phyloP scores from a whole-genome alignment of 2,113 vertebrate species.

The Geothlypis trichas region DNA sequence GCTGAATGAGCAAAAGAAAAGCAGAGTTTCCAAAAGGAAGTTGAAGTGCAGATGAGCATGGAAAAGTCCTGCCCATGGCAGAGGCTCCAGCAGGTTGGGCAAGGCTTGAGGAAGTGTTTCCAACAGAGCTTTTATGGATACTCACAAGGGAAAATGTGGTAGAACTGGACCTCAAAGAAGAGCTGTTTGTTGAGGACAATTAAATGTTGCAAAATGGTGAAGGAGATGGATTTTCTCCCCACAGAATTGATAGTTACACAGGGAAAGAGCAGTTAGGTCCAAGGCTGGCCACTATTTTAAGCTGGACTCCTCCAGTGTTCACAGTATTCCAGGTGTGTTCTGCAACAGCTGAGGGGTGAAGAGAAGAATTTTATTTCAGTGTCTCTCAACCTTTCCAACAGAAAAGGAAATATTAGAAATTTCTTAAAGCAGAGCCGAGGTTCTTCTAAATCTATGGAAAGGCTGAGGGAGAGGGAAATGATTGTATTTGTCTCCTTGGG shows the following conservation, averaged over 20 bases:
- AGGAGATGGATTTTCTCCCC: background rate
- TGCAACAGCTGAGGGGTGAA: background rate
- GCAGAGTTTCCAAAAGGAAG: background rate
- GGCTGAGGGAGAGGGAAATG: fast-evolving
- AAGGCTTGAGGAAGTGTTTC: fast-evolving
- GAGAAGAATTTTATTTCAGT: background rate
- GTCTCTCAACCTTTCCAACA: background rate
- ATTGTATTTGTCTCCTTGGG: background rate
- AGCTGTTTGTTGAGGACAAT: background rate
- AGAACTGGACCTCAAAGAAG: background rate
- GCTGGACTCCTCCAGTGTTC: background rate
- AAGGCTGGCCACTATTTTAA: background rate
- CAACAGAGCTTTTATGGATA: fast-evolving
- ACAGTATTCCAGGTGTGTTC: background rate
- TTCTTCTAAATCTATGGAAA: background rate
- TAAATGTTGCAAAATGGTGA: background rate
- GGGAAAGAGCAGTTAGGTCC: background rate
- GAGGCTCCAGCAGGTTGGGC: fast-evolving
- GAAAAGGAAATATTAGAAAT: background rate
- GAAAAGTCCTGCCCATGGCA: background rate
- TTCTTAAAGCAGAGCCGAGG: background rate
- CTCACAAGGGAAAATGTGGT: fast-evolving
- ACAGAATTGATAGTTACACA: background rate
- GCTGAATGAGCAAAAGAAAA: background rate
- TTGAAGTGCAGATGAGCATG: background rate